Conservation (phyloP, 2,797 vertebrate genomes). For the Gila robusta region DNA sequence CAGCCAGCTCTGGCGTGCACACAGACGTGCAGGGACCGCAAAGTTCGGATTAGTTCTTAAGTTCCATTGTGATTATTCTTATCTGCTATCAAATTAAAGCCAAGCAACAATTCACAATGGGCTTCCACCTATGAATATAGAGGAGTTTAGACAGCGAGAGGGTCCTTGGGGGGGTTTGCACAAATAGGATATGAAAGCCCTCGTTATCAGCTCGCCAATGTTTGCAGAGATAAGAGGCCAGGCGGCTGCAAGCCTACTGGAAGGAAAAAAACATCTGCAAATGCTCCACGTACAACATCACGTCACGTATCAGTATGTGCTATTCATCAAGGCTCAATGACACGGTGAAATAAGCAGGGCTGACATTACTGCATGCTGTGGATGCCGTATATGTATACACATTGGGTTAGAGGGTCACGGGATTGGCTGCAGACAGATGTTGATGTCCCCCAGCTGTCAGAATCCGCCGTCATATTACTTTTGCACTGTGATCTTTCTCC, state of each 20-base stretch:
- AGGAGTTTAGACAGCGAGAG: constrained; percentile 63
- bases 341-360: constrained; percentile 25
- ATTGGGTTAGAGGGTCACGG: constrained; percentile 15
- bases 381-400: neutral
- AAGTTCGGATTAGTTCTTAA: constrained; percentile 53
- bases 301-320: constrained; percentile 36
- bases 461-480: constrained; percentile 43
- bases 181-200: constrained; percentile 71
- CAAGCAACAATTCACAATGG: constrained; percentile 62
- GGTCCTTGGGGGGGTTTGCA: constrained; percentile 65
- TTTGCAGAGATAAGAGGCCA: constrained; percentile 74
- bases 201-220: constrained; percentile 67
- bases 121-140: constrained; percentile 62
- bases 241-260: constrained; percentile 67
- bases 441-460: constrained; percentile 46
- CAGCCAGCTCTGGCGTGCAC: neutral
- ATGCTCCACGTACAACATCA: constrained; percentile 68
- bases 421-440: constrained; percentile 45
- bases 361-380: constrained; percentile 13
- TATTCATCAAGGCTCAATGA: constrained; percentile 48
- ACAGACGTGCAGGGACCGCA: constrained; percentile 31
- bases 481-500: constrained; percentile 25
- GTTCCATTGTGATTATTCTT: constrained; percentile 57
- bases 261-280: constrained; percentile 63
- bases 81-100: constrained; percentile 64